Evolutionary conservation across 2,888 invertebrate genomes (phyloP), one percentile per base, ranked within the genome.

Genomic region (Ichneumoninae sp.): DNA sequence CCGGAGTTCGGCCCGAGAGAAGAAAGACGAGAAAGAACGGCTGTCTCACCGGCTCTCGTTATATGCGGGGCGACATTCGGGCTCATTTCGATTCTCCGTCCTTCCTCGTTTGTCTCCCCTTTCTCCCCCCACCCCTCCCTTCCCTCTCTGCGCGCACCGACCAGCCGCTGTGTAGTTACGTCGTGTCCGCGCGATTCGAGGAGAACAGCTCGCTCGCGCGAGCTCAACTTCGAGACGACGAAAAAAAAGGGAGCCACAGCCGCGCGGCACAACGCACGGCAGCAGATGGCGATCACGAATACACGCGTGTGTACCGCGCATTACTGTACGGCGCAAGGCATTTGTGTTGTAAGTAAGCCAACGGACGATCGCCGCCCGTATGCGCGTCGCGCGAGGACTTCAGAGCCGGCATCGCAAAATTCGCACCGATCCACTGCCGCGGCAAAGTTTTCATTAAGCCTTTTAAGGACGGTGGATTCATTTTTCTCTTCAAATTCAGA

Each of bases 201-300:
- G 76, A 54, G 72, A 68, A 52, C 77, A 19, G 62, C 76, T 71
- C 70, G 81, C 68, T 57, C 65, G 74, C 72, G 52, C 65, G 54
- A 22, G 77, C 65, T 78, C 81, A 54, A 78, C 70, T 75, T 33
- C 60, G 75, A 84, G 81, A 82, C 84, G 84, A 84, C 81, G 68
- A 74, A 83, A 68, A 72, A 60, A 44, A 84, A 82, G 71, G 78
- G 81, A 82, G 77, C 65, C 62, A 79, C 66, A 44, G 44, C 47
- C 60, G 74, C 57, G 74, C 36, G 50, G 74, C 72, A 65, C 69
- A 80, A 80, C 79, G 83, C 79, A 60, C 68, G 72, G 66, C 81
- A 71, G 84, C 84, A 84, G 84, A 84, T 84, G 84, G 84, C 81
- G 79, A 84, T 81, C 84, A 76, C 75, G 75, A 79, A 71, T 84